Evolutionary conservation across 2,797 vertebrate species (phyloP).

Genomic region (Sebastes iracundus): DNA sequence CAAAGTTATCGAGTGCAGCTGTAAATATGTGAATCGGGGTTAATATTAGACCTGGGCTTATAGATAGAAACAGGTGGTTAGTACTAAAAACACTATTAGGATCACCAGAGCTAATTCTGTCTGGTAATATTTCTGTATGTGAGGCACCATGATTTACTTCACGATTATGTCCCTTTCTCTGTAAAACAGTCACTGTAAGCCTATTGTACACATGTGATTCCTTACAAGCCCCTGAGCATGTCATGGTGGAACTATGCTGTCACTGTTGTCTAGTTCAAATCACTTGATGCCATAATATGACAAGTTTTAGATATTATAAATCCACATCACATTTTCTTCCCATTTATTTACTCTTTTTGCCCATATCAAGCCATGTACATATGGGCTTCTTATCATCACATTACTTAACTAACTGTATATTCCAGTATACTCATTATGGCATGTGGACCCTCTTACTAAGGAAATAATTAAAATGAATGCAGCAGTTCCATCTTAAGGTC

Average conservation of each 20-base stretch:
- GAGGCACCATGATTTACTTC: neutral
- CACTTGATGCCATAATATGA: neutral
- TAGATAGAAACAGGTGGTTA: neutral
- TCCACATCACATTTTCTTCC: neutral
- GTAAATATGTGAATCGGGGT: neutral
- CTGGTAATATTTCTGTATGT: neutral
- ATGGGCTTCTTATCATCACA: neutral
- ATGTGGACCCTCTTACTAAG: neutral
- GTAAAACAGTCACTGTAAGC: conserved; percentile 4
- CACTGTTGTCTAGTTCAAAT: conserved; percentile 9
- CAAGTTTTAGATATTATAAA: neutral
- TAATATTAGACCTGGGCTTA: neutral
- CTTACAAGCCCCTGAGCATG: conserved; percentile 9
- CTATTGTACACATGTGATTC: conserved; percentile 19
- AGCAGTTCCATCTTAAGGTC: conserved; percentile 83
- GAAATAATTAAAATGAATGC: conserved; percentile 74
- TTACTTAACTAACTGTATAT: neutral
- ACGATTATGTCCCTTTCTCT: neutral
- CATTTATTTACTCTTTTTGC: neutral
- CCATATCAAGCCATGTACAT: neutral
- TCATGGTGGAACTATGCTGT: neutral
- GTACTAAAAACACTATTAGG: neutral
- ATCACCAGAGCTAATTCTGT: neutral
- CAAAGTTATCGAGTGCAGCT: too few relatives aligned
- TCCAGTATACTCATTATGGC: neutral